These are phyloP conservation scores for Leptopterna dolabrata DNA, from an alignment of 2,888 invertebrate species.

Conservation along the genomic window DNA sequence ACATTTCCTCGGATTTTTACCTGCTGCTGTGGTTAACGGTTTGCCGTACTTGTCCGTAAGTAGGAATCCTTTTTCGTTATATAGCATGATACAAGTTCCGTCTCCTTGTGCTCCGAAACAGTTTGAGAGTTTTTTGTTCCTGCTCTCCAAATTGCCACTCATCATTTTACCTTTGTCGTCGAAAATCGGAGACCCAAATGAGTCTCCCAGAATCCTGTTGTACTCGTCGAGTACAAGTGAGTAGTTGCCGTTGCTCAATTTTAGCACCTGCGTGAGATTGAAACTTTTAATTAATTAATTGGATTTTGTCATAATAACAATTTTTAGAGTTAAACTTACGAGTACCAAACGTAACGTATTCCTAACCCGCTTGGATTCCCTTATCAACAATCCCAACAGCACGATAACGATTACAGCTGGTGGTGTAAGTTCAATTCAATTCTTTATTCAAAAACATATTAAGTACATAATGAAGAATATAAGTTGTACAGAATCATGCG, in stretches of 20 bases:
- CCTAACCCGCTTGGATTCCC: no score
- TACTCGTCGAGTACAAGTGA: constrained; percentile 14
- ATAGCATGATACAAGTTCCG: background rate
- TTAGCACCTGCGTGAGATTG: background rate
- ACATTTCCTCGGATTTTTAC: background rate
- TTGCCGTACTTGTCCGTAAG: constrained; percentile 17
- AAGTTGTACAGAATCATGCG: no score
- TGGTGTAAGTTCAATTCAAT: no score
- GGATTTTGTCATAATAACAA: no score
- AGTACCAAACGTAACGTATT: no score
- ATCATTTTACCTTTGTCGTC: background rate
- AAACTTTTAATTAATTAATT: no score
- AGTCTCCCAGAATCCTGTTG: constrained; percentile 22
- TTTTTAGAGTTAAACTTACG: no score
- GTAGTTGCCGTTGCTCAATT: constrained; percentile 15
- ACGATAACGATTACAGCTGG: no score
- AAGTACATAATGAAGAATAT: no score
- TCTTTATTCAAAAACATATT: no score
- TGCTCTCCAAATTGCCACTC: background rate
- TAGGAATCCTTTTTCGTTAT: constrained; percentile 30
- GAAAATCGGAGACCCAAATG: constrained; percentile 29
- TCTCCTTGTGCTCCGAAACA: background rate
- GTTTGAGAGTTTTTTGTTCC: background rate
- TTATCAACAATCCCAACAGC: no score
- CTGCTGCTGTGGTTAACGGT: background rate